A percentile compares a stretch with the other conserved stretches of the same genome.
phyloP scores from a whole-genome alignment of 2,797 vertebrate genomes.

The Discoglossus pictus region DNA sequence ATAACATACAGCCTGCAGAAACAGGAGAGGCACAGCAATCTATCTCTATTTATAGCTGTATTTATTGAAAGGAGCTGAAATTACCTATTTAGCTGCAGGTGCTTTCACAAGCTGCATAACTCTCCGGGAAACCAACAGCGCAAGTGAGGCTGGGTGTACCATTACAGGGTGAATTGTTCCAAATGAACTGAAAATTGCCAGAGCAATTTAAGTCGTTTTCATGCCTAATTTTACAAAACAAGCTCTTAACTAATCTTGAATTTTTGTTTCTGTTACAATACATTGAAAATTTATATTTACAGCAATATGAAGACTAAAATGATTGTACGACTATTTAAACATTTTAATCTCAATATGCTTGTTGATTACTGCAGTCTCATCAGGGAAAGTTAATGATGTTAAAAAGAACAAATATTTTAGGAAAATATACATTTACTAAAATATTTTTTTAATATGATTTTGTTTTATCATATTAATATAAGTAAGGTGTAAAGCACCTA shows the following conservation, averaged over 20 bases:
- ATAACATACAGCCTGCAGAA: not conserved
- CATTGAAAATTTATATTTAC: too few species aligned
- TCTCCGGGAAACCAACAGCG: slow-evolving; percentile 17
- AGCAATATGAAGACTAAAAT: too few species aligned
- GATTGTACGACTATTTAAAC: too few species aligned
- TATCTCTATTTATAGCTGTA: slow-evolving; percentile 21
- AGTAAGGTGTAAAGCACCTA: too few species aligned
- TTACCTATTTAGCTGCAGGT: slow-evolving; percentile 37
- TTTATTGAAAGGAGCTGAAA: slow-evolving; percentile 22
- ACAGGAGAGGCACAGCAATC: not conserved
- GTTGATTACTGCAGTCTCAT: too few species aligned
- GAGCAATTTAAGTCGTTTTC: slow-evolving; percentile 12
- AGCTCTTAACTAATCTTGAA: slow-evolving; percentile 18
- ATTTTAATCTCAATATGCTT: too few species aligned
- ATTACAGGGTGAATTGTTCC: slow-evolving; percentile 33
- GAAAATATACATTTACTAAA: too few species aligned
- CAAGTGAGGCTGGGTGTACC: not conserved
- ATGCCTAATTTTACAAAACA: slow-evolving; percentile 30
- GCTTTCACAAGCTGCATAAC: not conserved
- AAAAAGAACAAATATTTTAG: too few species aligned
- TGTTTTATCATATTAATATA: too few species aligned
- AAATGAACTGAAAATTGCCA: slow-evolving; percentile 27
- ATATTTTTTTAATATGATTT: too few species aligned
- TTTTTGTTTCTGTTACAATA: not conserved
- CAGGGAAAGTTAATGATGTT: too few species aligned